phyloP scores from a whole-genome alignment of 1,140 invertebrate species.

The Ostrea denselamellosa region DNA sequence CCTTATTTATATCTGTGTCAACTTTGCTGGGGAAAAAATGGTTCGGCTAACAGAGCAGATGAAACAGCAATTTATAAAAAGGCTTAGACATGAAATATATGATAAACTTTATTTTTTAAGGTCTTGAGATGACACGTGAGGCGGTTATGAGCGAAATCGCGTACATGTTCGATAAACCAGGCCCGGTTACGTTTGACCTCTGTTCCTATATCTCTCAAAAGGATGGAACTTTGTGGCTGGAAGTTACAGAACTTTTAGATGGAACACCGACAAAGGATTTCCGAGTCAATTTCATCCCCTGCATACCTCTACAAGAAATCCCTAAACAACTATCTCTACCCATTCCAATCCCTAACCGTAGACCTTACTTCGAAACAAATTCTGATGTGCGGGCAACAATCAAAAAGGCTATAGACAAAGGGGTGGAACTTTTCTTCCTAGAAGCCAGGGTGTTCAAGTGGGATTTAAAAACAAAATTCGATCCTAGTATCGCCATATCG shows the following conservation, averaged over 20 bases:
- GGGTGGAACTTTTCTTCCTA: slow-evolving; percentile 46
- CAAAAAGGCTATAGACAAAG: slow-evolving; percentile 25
- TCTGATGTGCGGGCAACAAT: slow-evolving; percentile 25
- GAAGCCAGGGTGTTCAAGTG: slow-evolving; percentile 48
- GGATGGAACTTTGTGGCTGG: slow-evolving; percentile 48
- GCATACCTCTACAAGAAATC: slow-evolving; percentile 45
- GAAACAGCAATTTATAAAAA: no score
- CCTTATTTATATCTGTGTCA: no score
- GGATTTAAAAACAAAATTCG: slow-evolving; percentile 15
- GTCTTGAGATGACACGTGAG: slow-evolving; percentile 9
- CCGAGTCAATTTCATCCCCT: slow-evolving; percentile 51
- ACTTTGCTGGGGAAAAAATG: no score
- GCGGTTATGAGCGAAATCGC: slow-evolving; percentile 7
- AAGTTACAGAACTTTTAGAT: slow-evolving; percentile 36
- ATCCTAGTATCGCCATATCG: slow-evolving; percentile 45
- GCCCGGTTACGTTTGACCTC: slow-evolving; percentile 22
- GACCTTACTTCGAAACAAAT: slow-evolving; percentile 45
- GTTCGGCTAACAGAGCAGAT: no score
- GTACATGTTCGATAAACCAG: slow-evolving; percentile 13
- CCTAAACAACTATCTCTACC: slow-evolving; percentile 46
- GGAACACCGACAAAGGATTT: slow-evolving; percentile 13
- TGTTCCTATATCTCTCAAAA: slow-evolving; percentile 25
- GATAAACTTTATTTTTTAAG: not conserved
- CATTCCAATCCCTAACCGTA: slow-evolving; percentile 50
- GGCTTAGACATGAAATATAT: no score